Evolutionary conservation across 2,797 vertebrate species (phyloP), one percentile per base, ranked within the genome.

Genomic region (Rousettus madagascariensis): DNA sequence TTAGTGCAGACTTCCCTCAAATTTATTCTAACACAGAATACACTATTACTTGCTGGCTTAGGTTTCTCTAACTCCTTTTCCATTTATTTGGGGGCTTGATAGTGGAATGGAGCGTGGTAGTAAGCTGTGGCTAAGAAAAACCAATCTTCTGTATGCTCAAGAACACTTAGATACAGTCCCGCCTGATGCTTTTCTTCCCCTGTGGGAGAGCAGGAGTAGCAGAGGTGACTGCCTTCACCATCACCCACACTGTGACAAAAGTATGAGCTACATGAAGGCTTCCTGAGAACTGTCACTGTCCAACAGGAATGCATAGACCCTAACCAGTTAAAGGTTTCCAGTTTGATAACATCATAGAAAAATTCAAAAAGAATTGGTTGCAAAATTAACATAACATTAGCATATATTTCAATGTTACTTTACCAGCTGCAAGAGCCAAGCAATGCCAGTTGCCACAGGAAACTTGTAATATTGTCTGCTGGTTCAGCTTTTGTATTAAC

Each of bases 401-500:
- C 63, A 80, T 24, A 92, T 90, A 97, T 63, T 6, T 85, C 13
- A 96, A 95, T 8, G 33, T 79, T 97, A 98, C 96, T 95, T 94
- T 98, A 99, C 99, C 99, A 99, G 99, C 99, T 96, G 99, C 99
- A 98, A 99, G 99, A 98, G 99, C 99, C 96, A 99, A 98, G 97
- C 99, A 99, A 98, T 99, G 99, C 98, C 99, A 99, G 96, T 99
- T 99, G 95, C 99, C 99, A 98, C 99, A 99, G 98, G 99, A 99
- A 86, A 99, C 99, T 98, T 99, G 99, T 91, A 99, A 98, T 98
- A 99, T 99, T 8, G 97, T 99, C 97, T 99, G 99, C 92, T 99
- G 99, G 97, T 99, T 99, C 96, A 99, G 98, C 90, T 99, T 99
- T 97, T 99, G 99, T 95, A 99, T 99, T 98, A 99, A 98, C 98